Base-by-base conservation (phyloP, 2,797 vertebrate genomes). In the Molossus molossus region DNA sequence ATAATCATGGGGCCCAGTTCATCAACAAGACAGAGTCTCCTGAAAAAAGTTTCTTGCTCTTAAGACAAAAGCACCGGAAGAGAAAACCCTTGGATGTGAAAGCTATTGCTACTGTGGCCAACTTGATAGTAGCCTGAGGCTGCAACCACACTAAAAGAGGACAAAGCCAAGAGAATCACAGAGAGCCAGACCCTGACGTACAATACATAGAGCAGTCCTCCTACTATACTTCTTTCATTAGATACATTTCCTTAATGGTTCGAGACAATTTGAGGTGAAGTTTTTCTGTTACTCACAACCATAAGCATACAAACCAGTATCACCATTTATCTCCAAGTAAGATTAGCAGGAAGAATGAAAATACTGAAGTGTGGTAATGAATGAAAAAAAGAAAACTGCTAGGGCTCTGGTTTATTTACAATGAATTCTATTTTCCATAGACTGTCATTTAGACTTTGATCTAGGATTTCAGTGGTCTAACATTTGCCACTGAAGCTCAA, bases 271-370 rank as follows among this genome's bases (percentile, higher is more conserved):
- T 81, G 58, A 69, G 77, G 21, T 9, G 3, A 21, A 27, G 48
- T 40, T 87, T 87, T 92, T 82, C 81, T 80, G 50, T 60, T 79
- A 70, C 17, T 70, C 69, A 80, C 48, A 73, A 53, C 4, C 23
- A 1, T 58, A 85, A 89, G 69, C 33, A 69, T 73, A 53, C 84
- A 75, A 95, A 81, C 6, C 62, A 65, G 45, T 81, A 75, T 15
- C 17, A 5, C 13, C 50, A 79, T 69, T 83, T 87, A 72, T 20
- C 18, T 73, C 70, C 37, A 85, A 45, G 15, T 45, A 93, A 87
- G 60, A 89, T 25, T 76, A 64, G 48, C 15, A 50, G 62, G 29
- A 90, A n/a, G 65, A 94, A 77, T 12, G 2, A 57, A 97, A 90
- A 80, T 57, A 76, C 12, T 50, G 69, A 33, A 62, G 64, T 62